A percentile compares a stretch with the other conserved stretches of the same genome.
Conservation (phyloP, 2,888 invertebrate genomes). For the Ramazzottius varieornatus region DNA sequence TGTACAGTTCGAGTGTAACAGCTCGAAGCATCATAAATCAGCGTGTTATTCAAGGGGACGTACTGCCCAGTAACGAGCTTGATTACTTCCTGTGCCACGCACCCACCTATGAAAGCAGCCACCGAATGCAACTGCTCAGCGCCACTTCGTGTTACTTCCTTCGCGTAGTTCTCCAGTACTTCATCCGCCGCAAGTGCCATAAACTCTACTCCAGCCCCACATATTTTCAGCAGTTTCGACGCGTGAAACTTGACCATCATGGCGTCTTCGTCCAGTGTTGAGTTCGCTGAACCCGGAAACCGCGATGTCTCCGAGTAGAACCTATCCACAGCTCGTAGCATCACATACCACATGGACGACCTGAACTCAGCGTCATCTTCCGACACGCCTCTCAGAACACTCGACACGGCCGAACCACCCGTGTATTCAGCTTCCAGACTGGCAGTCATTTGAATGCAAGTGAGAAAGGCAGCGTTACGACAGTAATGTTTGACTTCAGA, state of each 20-base stretch:
- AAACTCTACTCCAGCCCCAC: neutral
- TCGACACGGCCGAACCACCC: slow-evolving; percentile 12
- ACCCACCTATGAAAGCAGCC: slow-evolving; percentile 69
- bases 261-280: neutral
- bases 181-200: neutral
- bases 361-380: neutral
- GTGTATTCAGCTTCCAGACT: slow-evolving; percentile 53
- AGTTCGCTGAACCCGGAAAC: slow-evolving; percentile 39
- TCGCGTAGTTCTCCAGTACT: slow-evolving; percentile 11
- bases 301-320: slow-evolving; percentile 64
- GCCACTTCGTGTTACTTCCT: slow-evolving; percentile 41
- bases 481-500: slow-evolving; percentile 11
- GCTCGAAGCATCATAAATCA: slow-evolving; percentile 75
- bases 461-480: slow-evolving; percentile 53
- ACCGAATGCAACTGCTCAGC: slow-evolving; percentile 79
- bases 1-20: slow-evolving; percentile 54
- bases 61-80: slow-evolving; percentile 86
- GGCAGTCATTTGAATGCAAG: slow-evolving; percentile 45
- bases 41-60: slow-evolving; percentile 77
- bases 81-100: slow-evolving; percentile 79
- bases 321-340: slow-evolving; percentile 63
- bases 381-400: slow-evolving; percentile 12
- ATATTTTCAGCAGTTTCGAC: neutral
- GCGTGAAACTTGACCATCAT: neutral
- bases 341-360: slow-evolving; percentile 43